A percentile compares a stretch with the other conserved stretches of the same genome.
Conservation (phyloP, 2,888 invertebrate species). For the Tanytarsus gracilentus region DNA sequence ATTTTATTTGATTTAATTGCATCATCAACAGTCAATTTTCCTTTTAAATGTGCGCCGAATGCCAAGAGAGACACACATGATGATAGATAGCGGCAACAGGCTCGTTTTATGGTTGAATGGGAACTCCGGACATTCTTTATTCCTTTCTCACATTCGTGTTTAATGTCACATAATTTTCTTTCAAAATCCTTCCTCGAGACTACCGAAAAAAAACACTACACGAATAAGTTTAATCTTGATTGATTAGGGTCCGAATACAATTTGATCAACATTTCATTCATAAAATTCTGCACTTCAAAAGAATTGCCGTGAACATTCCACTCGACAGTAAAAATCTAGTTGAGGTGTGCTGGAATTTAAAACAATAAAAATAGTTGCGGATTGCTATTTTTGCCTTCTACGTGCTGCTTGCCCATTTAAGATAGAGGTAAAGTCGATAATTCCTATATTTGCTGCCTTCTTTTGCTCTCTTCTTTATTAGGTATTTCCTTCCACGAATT, state of each 20-base stretch:
- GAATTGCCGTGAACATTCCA: too few relatives aligned
- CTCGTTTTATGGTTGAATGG: background rate
- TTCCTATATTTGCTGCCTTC: background rate
- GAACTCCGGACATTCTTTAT: too few relatives aligned
- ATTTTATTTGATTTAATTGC: slow-evolving; percentile 24
- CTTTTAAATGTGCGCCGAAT: background rate
- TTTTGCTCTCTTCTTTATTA: background rate
- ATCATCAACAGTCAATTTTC: background rate
- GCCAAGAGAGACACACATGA: background rate
- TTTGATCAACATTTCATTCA: background rate
- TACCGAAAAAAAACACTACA: background rate
- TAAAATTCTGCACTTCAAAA: too few relatives aligned
- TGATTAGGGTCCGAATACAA: background rate
- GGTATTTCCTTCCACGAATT: slow-evolving; percentile 6
- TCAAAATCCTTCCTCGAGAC: background rate
- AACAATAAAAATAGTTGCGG: too few relatives aligned
- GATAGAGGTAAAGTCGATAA: too few relatives aligned
- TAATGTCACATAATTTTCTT: too few relatives aligned
- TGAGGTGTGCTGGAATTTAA: too few relatives aligned
- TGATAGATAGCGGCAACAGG: slow-evolving; percentile 8
- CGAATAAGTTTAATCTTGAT: background rate
- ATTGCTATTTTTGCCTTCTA: too few relatives aligned
- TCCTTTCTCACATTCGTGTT: too few relatives aligned
- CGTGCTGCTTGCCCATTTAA: too few relatives aligned
- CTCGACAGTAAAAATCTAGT: too few relatives aligned